Percentiles rank a stretch among this genome's conserved stretches.
These are phyloP conservation scores for Electrona antarctica DNA, from an alignment of 2,113 vertebrate genomes.

Conservation along the genomic window DNA sequence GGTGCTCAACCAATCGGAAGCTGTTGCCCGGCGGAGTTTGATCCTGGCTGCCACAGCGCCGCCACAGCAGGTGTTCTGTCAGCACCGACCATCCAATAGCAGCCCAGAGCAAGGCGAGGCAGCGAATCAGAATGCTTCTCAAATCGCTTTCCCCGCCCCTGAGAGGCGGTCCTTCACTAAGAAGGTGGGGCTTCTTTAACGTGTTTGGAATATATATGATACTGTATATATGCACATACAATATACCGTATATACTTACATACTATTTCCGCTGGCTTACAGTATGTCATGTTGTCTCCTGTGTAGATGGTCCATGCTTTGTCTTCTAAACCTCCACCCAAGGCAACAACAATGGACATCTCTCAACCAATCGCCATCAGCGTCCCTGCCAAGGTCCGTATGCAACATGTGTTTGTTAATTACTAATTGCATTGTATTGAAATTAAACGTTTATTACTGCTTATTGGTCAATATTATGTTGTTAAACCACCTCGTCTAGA, in stretches of 20 bases:
- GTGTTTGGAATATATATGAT: no score
- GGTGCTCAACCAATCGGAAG: constrained; percentile 67
- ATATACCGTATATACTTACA: background rate
- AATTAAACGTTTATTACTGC: no score
- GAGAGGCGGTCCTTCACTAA: constrained; percentile 72
- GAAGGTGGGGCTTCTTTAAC: constrained; percentile 34
- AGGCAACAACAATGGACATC: constrained; percentile 75
- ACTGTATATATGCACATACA: no score
- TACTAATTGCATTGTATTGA: no score
- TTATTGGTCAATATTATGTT: no score
- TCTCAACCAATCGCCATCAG: constrained; percentile 78
- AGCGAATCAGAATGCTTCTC: constrained; percentile 36
- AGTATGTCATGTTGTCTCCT: background rate
- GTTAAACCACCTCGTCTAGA: background rate
- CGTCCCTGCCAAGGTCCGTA: constrained; percentile 75
- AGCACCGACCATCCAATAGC: constrained; percentile 55
- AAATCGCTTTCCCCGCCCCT: constrained; percentile 33
- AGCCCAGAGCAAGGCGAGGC: constrained; percentile 25
- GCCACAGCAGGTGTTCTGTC: constrained; percentile 57
- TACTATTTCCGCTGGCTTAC: background rate
- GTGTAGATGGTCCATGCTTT: constrained; percentile 55
- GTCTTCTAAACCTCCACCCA: constrained; percentile 65
- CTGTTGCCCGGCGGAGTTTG: constrained; percentile 62
- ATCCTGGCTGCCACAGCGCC: constrained; percentile 67
- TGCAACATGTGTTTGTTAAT: background rate